These are phyloP conservation scores for Pseudomyrmex cubaensis DNA, from an alignment of 1,140 invertebrate genomes.

Conservation along the genomic window DNA sequence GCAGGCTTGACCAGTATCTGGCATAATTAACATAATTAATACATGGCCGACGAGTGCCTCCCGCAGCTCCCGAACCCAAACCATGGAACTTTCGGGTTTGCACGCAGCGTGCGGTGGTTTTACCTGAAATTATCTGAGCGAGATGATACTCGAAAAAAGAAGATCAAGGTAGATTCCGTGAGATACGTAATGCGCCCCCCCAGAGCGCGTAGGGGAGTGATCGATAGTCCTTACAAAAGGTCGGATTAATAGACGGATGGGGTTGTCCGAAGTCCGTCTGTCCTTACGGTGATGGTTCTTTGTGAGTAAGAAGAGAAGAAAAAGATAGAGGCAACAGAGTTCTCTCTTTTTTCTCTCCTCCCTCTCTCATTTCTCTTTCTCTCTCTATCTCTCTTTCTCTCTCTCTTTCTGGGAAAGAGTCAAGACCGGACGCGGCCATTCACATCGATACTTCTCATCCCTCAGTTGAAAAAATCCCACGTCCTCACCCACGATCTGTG, in stretches of 20 bases:
- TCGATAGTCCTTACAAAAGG: constrained; percentile 76
- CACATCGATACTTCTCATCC: background rate
- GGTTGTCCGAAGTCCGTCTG: constrained; percentile 49
- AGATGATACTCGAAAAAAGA: constrained; percentile 23
- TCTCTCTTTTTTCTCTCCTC: background rate
- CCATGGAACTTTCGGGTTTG: constrained; percentile 58
- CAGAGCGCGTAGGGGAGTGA: constrained; percentile 67
- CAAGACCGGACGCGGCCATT: background rate
- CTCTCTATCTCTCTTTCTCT: no score
- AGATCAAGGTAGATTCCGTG: constrained; percentile 40
- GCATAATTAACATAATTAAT: constrained; percentile 74
- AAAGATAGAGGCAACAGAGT: background rate
- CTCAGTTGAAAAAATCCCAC: background rate
- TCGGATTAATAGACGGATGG: constrained; percentile 78
- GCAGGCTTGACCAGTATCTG: constrained; percentile 13
- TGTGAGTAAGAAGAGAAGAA: background rate
- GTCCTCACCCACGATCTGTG: constrained; percentile 48
- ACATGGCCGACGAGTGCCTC: constrained; percentile 77
- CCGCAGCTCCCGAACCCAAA: constrained; percentile 70
- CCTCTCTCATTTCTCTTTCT: no score
- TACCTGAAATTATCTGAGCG: constrained; percentile 72
- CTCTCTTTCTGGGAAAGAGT: background rate
- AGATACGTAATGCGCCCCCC: constrained; percentile 51
- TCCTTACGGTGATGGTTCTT: constrained; percentile 44
- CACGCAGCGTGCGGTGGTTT: constrained; percentile 75